Percentiles rank a stretch among this genome's conserved stretches.
Evolutionary conservation across 2,888 invertebrate species (phyloP).

Genomic region (Helleia helle): DNA sequence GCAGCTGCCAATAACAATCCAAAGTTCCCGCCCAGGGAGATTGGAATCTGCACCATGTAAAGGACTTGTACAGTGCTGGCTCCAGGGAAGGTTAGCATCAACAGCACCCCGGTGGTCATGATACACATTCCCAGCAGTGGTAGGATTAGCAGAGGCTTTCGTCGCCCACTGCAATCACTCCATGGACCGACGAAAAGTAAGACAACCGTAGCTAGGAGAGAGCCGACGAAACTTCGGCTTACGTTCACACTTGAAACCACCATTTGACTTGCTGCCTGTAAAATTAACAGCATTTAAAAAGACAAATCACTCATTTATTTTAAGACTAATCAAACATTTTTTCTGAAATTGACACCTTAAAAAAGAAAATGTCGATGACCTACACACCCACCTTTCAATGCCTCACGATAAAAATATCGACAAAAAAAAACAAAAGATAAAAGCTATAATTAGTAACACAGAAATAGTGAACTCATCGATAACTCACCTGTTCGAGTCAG

Average conservation of each 20-base stretch:
- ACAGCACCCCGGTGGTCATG: slow-evolving; percentile 56
- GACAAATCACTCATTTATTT: no score
- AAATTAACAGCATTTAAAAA: neutral
- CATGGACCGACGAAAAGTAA: slow-evolving; percentile 76
- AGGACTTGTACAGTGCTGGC: slow-evolving; percentile 54
- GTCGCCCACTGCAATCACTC: slow-evolving; percentile 74
- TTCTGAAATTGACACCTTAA: no score
- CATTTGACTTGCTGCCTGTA: slow-evolving; percentile 66
- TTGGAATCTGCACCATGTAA: slow-evolving; percentile 72
- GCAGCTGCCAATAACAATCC: slow-evolving; percentile 83
- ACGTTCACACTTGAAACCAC: slow-evolving; percentile 79
- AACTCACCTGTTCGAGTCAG: no score
- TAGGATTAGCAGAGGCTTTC: slow-evolving; percentile 72
- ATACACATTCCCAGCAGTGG: slow-evolving; percentile 71
- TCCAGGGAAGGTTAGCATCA: slow-evolving; percentile 57
- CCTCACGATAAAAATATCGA: no score
- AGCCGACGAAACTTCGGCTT: slow-evolving; percentile 66
- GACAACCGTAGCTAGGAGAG: slow-evolving; percentile 74
- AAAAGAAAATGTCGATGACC: no score
- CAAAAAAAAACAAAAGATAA: no score
- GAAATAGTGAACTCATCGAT: no score
- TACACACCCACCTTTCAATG: no score
- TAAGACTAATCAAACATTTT: no score
- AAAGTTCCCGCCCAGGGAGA: slow-evolving; percentile 80
- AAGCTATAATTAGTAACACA: no score